Percentiles rank a stretch among this genome's conserved stretches.
These are phyloP conservation scores for Podabrus alpinus DNA, from an alignment of 2,888 invertebrate genomes.

Conservation along the genomic window DNA sequence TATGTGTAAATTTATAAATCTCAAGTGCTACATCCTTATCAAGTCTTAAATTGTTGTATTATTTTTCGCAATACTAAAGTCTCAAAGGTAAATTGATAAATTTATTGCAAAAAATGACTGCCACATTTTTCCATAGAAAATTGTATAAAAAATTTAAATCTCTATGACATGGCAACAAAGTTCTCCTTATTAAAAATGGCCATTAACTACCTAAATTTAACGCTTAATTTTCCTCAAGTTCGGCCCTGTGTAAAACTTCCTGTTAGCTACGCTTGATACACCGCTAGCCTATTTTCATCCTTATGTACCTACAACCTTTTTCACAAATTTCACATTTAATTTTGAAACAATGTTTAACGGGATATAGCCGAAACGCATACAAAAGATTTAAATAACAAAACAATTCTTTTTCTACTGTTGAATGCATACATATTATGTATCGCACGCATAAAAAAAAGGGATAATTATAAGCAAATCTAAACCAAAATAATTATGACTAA, in stretches of 20 bases:
- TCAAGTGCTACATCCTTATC: constrained; percentile 24
- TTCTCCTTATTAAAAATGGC: neutral
- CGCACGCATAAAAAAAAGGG: neutral
- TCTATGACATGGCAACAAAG: neutral
- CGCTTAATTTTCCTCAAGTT: neutral
- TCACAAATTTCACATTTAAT: neutral
- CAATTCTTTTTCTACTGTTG: neutral
- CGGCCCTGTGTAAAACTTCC: neutral
- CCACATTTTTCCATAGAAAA: neutral
- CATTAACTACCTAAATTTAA: neutral
- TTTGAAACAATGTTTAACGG: neutral
- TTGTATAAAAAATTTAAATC: no score
- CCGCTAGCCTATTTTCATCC: neutral
- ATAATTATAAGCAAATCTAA: neutral
- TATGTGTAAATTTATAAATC: constrained; percentile 6
- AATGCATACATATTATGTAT: neutral
- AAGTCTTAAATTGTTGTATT: neutral
- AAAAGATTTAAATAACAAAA: neutral
- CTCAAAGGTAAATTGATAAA: neutral
- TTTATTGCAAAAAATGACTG: neutral
- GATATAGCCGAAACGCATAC: neutral
- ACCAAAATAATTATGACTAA: neutral
- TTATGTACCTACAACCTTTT: neutral
- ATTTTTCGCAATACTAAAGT: neutral
- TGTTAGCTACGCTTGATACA: neutral